Conservation (phyloP, 2,888 invertebrate species). For the Lamellibrachia satsuma region DNA sequence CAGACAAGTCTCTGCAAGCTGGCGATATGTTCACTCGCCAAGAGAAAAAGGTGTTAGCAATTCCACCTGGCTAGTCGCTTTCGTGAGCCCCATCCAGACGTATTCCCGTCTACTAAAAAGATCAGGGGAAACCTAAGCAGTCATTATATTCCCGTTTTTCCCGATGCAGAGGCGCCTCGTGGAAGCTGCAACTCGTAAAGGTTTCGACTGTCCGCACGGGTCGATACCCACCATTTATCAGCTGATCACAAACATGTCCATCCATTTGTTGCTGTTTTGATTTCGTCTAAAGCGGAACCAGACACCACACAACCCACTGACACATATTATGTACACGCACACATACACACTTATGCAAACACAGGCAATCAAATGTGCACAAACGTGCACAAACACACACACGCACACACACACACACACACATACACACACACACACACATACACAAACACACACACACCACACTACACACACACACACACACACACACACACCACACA, state of each 20-base stretch:
- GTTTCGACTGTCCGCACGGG: background rate
- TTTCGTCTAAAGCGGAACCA: background rate
- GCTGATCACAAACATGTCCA: background rate
- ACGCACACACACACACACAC: no score
- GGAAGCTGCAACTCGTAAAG: conserved; percentile 13
- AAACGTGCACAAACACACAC: no score
- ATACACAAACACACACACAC: no score
- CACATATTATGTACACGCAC: no score
- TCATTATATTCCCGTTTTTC: background rate
- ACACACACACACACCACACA: no score
- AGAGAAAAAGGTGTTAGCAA: background rate
- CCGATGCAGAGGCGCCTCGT: background rate
- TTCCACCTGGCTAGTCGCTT: background rate
- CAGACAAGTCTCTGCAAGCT: background rate
- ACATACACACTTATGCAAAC: no score
- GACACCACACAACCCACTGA: no score
- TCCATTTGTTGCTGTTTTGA: background rate
- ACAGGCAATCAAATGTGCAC: no score
- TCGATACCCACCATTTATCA: background rate
- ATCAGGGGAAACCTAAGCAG: background rate
- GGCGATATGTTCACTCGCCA: background rate
- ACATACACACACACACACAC: no score
- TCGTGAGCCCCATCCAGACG: background rate
- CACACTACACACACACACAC: no score
- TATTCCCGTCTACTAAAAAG: background rate